A percentile compares a stretch with the other conserved stretches of the same genome.
phyloP scores from a whole-genome alignment of 1,140 invertebrate species.

The Thalassaphorura encarpata region DNA sequence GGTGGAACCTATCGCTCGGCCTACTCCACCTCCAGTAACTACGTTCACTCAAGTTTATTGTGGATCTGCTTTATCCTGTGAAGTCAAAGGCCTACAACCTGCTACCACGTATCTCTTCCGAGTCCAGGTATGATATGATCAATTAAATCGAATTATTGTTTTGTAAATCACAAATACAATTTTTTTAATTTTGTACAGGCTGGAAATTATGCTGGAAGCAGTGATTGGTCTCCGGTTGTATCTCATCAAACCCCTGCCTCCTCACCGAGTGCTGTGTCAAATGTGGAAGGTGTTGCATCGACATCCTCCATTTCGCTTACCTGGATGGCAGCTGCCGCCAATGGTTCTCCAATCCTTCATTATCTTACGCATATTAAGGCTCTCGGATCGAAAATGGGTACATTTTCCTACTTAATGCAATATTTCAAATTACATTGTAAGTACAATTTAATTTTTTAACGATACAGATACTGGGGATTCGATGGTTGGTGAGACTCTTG shows the following conservation, averaged over 20 bases:
- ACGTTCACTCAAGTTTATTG: constrained; percentile 39
- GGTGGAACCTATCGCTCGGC: constrained; percentile 13
- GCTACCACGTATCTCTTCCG: constrained; percentile 68
- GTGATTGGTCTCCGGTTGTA: constrained; percentile 55
- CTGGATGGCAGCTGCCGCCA: constrained; percentile 59
- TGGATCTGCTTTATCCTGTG: constrained; percentile 45
- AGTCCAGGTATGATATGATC: constrained; percentile 50
- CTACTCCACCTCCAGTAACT: constrained; percentile 23
- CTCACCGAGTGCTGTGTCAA: constrained; percentile 55
- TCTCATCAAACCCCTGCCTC: constrained; percentile 58
- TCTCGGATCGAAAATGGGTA: too few relatives aligned
- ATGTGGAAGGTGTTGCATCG: constrained; percentile 49
- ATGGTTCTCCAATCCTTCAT: constrained; percentile 59
- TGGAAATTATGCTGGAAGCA: constrained; percentile 61
- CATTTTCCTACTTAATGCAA: too few relatives aligned
- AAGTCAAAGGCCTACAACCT: constrained; percentile 60
- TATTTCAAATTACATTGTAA: too few relatives aligned
- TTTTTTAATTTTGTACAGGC: constrained; percentile 43
- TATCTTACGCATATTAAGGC: too few relatives aligned
- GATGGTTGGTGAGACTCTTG: constrained; percentile 44
- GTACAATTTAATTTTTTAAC: too few relatives aligned
- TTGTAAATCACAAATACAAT: background rate
- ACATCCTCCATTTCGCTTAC: constrained; percentile 54
- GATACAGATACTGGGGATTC: too few relatives aligned
- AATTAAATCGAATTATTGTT: too few relatives aligned